Evolutionary conservation across 2,113 vertebrate genomes (phyloP).

Genomic region (Vulpes vulpes): DNA sequence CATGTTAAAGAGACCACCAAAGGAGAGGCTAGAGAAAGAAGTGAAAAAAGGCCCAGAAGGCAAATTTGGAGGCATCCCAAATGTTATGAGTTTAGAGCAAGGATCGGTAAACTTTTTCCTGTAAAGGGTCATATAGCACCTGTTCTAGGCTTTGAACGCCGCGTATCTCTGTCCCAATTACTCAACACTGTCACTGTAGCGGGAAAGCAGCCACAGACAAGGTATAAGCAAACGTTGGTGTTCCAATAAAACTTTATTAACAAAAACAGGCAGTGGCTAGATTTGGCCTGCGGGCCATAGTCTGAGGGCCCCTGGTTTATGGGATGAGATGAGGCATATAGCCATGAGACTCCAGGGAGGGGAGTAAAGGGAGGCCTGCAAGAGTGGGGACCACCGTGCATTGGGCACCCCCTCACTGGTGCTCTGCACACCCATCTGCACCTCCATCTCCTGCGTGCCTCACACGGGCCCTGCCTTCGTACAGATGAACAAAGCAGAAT

Average conservation of each 20-base stretch:
- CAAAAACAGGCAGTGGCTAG: background rate
- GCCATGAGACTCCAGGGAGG: fast-evolving
- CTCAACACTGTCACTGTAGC: fast-evolving
- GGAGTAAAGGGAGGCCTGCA: fast-evolving
- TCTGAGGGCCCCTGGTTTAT: background rate
- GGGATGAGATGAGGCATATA: background rate
- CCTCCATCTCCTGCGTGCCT: fast-evolving
- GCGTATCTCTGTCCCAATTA: fast-evolving
- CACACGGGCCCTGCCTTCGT: no score
- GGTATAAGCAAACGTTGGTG: background rate
- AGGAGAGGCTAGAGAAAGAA: background rate
- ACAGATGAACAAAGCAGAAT: background rate
- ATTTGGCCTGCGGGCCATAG: no score
- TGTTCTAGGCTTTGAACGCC: background rate
- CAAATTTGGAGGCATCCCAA: background rate
- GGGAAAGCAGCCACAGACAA: background rate
- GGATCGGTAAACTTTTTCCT: background rate
- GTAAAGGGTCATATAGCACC: background rate
- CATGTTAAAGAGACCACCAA: background rate
- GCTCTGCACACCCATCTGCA: fast-evolving
- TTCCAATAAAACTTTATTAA: background rate
- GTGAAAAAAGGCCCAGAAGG: background rate
- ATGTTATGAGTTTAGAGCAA: background rate
- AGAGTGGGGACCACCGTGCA: fast-evolving
- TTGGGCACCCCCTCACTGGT: fast-evolving